phyloP scores from a whole-genome alignment of 2,113 vertebrate genomes.

The Corythoichthys intestinalis region DNA sequence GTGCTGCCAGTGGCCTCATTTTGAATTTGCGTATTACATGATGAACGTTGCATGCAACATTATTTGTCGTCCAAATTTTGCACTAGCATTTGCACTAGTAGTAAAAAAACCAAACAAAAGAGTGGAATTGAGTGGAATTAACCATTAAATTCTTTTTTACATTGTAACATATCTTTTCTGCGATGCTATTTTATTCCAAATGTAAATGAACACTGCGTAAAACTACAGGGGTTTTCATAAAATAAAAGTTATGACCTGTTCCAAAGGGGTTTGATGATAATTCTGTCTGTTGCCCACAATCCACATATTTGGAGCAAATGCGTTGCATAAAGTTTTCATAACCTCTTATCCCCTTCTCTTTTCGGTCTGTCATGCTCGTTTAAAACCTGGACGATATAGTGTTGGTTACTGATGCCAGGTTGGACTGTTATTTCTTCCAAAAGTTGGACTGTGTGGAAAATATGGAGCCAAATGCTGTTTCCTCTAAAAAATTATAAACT shows the following conservation, averaged over 20 bases:
- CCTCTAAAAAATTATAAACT: constrained; percentile 21
- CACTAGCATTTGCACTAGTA: constrained; percentile 2
- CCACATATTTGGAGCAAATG: constrained; percentile 26
- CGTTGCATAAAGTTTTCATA: constrained; percentile 36
- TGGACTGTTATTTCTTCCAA: constrained; percentile 28
- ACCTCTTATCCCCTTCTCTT: constrained; percentile 26
- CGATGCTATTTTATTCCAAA: constrained; percentile 1
- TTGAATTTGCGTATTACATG: constrained; percentile 37
- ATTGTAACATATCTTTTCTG: not conserved
- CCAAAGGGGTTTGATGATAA: constrained; percentile 12
- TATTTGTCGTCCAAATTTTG: constrained; percentile 31
- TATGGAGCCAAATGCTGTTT: constrained; percentile 27
- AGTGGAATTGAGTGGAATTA: too few species aligned
- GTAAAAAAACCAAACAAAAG: too few species aligned
- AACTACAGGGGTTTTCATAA: constrained; percentile 31
- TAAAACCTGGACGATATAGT: constrained; percentile 29
- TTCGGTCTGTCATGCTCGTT: constrained; percentile 20
- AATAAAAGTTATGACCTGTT: not conserved
- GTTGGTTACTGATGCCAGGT: constrained; percentile 30
- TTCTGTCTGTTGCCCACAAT: constrained; percentile 33
- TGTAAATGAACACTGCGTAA: constrained; percentile 13
- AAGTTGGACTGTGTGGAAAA: constrained; percentile 32
- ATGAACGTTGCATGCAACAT: constrained; percentile 34
- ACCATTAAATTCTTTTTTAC: constrained; percentile 4
- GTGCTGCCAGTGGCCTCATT: constrained; percentile 35